Evolutionary conservation across 2,888 invertebrate genomes (phyloP), one percentile per base, ranked within the genome.

Genomic region (Andrena camellia): DNA sequence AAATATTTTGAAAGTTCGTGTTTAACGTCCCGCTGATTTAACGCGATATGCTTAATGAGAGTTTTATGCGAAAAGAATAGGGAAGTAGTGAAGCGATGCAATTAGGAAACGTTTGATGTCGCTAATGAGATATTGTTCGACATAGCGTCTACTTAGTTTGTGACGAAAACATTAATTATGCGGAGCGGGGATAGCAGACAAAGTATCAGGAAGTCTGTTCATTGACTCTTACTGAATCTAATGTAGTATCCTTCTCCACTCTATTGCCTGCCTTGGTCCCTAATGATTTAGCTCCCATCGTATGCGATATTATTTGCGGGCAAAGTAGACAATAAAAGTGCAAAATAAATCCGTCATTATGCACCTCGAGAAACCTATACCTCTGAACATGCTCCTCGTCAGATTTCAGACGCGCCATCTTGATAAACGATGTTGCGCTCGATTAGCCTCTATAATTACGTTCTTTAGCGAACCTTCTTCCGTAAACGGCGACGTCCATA

Each of bases 141-240:
- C 78, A 81, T 88, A 67, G 71, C 67, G 84, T 48, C 77, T 63
- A 76, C 70, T 74, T 86, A 76, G 72, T 74, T 86, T 77, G 74
- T 78, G 54, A 66, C 81, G 86, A 86, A 82, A 85, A 84, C 86
- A 86, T 89, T 84, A 88, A 90, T 91, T 91, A 89, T 80, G 76
- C 72, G 62, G 60, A 81, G 33, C 42, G 71, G n/a, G 63, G 72
- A 83, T 54, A 81, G 62, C 70, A 59, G 33, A 23, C 17, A 35
- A 48, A 60, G 71, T 85, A 88, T 84, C 82, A 88, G 89, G 86
- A 90, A 91, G 88, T 90, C 80, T 83, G 88, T 87, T 87, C 81
- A 78, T 78, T 86, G 73, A 54, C 78, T 81, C 87, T 81, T 75
- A 76, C 80, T 72, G 83, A 77, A 75, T 86, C 74, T 82, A 83